Base-by-base conservation (phyloP, 2,888 invertebrate species). In the Rapana venosa region DNA sequence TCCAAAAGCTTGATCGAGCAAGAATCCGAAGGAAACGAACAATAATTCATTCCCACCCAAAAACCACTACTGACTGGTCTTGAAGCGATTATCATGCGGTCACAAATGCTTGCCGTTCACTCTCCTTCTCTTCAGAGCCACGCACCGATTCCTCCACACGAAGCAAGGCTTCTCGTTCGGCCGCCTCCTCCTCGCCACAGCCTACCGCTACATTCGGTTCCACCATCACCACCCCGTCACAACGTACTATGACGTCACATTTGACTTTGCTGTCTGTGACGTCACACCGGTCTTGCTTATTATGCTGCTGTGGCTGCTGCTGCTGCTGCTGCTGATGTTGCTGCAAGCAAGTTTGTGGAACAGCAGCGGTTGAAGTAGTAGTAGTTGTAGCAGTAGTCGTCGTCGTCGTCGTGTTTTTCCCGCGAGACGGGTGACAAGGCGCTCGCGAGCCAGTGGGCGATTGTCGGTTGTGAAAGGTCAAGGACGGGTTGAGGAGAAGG, bases 91-190 rank as follows among this genome's bases (percentile, higher is more conserved):
- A 22, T 83, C 81, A 83, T 15, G 81, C 30, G 8, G 2, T 30
- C 13, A 83, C 81, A 26, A 83, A 83, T 6, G 81, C 81, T 47
- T 83, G 81, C 8, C 47, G 36, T 47, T 83, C 81, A 47, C 36
- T 26, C 8, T 83, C 81, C 22, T 47, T 83, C 26, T 83, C 81
- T 47, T 83, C 81, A 36, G 32, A 15, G 32, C 32, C 66, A 66
- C 66, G 13, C 20, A 22, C 66, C 66, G 20, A 35, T 22, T 6
- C 26, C 30, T 66, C 66, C 61, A 32, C 86, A 56, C 86, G n/a
- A 4, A 86, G 58, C 66, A 86, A 35, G 11, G 86, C 61, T 35
- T 86, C 86, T 5, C 66, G 61, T 20, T 86, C 86, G 15, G 86
- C n/a, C 32, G 66, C 66, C 22, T 86, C 86, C 32, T 85, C 84